Conservation (phyloP, 2,888 invertebrate species). For the Aelia acuminata region DNA sequence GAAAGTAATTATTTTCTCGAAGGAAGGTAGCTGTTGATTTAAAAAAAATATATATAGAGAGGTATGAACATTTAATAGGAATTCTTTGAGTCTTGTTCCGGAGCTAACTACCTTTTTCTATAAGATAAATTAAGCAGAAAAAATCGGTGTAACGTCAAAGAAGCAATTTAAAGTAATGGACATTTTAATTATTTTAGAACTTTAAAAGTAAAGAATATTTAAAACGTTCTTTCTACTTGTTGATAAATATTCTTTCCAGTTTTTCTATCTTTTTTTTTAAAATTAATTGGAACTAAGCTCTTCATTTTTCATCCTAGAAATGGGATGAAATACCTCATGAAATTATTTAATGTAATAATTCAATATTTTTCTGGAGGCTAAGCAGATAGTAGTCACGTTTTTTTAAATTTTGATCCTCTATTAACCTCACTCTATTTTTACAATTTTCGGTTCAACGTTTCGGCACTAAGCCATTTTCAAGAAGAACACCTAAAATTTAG, state of each 20-base stretch:
- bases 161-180: not conserved
- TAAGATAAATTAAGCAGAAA: not conserved
- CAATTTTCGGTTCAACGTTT: no score
- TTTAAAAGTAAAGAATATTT: not conserved
- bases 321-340: no score
- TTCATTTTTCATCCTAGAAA: not conserved
- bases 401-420: no score
- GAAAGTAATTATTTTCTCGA: no score
- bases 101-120: not conserved
- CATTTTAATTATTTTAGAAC: not conserved
- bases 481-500: no score
- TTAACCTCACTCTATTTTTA: no score
- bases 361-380: no score
- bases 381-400: no score
- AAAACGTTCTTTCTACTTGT: not conserved
- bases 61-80: not conserved
- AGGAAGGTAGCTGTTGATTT: no score
- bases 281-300: not conserved
- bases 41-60: not conserved
- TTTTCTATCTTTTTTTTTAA: not conserved
- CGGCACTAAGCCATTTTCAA: no score
- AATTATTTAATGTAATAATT: no score
- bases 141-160: not conserved
- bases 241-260: not conserved
- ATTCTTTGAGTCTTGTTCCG: not conserved